These are phyloP conservation scores for Pseudolaguvia tuberculata DNA, from an alignment of 2,113 vertebrate species.

Conservation along the genomic window DNA sequence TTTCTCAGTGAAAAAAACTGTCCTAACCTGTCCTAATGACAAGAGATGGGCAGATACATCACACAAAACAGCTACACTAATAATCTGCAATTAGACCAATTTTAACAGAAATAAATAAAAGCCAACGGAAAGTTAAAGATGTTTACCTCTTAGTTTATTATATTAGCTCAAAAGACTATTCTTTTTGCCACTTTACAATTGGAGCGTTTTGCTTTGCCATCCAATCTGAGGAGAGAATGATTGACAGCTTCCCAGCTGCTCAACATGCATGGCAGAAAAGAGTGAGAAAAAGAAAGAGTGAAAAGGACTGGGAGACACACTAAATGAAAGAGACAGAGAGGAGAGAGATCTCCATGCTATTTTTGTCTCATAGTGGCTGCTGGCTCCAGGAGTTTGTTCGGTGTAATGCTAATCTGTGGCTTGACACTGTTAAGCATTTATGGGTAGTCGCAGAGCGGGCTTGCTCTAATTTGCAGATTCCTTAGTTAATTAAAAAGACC, in stretches of 20 bases:
- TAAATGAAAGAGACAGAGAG: conserved; percentile 45
- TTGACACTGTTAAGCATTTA: conserved; percentile 62
- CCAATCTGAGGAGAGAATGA: conserved; percentile 24
- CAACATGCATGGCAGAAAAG: conserved; percentile 39
- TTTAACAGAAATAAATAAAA: conserved; percentile 60
- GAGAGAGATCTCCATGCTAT: conserved; percentile 57
- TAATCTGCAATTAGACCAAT: conserved; percentile 51
- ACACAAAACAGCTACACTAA: conserved; percentile 46
- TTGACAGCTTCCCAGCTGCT: conserved; percentile 46
- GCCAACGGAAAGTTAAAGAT: conserved; percentile 44
- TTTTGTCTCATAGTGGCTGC: conserved; percentile 62
- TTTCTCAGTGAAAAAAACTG: conserved; percentile 70
- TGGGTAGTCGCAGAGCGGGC: conserved; percentile 62
- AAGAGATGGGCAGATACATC: conserved; percentile 43
- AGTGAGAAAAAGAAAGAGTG: conserved; percentile 54
- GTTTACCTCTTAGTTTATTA: conserved; percentile 40
- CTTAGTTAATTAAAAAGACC: conserved; percentile 77
- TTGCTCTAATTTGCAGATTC: conserved; percentile 69
- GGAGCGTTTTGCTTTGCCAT: conserved; percentile 44
- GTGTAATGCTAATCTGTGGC: conserved; percentile 68
- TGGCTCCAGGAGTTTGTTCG: conserved; percentile 70
- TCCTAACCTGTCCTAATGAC: conserved; percentile 70
- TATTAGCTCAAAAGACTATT: conserved; percentile 43
- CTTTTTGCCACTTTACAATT: conserved; percentile 41
- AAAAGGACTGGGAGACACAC: no score